Evolutionary conservation across 2,888 invertebrate genomes (phyloP).

Genomic region (Drosophila diplacantha): DNA sequence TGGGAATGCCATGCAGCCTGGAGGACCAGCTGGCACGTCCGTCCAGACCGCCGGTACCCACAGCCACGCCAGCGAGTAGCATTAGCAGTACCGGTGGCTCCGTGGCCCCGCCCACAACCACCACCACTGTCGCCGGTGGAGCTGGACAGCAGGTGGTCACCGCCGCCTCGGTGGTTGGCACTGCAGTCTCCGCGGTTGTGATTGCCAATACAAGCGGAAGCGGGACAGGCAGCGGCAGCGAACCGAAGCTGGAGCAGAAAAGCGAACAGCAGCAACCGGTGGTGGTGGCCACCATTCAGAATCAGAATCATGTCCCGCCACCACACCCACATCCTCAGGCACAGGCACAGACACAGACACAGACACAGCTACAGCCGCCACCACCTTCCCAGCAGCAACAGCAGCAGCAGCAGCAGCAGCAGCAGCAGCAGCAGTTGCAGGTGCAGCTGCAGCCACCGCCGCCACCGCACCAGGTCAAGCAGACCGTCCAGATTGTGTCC

Average conservation of each 20-base stretch:
- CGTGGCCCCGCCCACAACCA: constrained; percentile 26
- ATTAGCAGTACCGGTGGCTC: constrained; percentile 34
- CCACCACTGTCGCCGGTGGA: constrained; percentile 5
- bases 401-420: constrained; percentile 1
- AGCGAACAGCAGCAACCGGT: constrained; percentile 2
- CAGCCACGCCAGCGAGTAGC: constrained; percentile 64
- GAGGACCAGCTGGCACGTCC: constrained; percentile 88
- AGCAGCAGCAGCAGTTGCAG: constrained; percentile 5
- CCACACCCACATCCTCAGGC: constrained; percentile 3
- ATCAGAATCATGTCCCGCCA: constrained; percentile 16
- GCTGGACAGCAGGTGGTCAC: not conserved
- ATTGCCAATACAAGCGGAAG: not conserved
- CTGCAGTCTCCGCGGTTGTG: constrained; percentile 3
- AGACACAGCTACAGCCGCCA: not conserved
- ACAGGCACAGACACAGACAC: no score
- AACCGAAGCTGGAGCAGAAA: constrained; percentile 20
- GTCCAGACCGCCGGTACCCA: constrained; percentile 81
- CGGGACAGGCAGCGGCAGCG: not conserved
- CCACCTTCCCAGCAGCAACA: constrained; percentile 4
- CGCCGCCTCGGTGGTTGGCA: constrained; percentile 1
- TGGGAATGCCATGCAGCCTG: constrained; percentile 85
- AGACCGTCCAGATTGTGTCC: constrained; percentile 77
- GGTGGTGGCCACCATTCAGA: constrained; percentile 8
- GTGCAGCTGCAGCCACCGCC: constrained; percentile 1
- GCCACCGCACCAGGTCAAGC: constrained; percentile 43